These are phyloP conservation scores for Glyptemys insculpta DNA, from an alignment of 2,797 vertebrate genomes.

Conservation along the genomic window DNA sequence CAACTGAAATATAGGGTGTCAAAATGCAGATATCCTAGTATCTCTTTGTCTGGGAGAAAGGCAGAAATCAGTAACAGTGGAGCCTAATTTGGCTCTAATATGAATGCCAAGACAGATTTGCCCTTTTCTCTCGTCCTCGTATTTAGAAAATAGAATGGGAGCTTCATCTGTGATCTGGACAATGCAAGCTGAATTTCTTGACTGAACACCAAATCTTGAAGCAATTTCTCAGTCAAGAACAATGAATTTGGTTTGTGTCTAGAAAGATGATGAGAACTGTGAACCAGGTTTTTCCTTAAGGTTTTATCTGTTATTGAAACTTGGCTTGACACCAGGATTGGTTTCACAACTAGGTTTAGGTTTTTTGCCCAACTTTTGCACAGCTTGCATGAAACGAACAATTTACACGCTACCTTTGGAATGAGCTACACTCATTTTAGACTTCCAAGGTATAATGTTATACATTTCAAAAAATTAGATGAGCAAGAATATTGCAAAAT, in stretches of 20 bases:
- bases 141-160: slow-evolving; percentile 4
- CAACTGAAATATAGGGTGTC: background rate
- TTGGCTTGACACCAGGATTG: background rate
- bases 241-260: rapidly evolving
- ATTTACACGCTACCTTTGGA: background rate
- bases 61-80: background rate
- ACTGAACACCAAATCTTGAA: background rate
- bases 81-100: background rate
- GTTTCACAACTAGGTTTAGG: rapidly evolving
- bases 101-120: background rate
- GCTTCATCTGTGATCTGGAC: background rate
- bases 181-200: background rate
- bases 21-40: background rate
- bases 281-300: background rate
- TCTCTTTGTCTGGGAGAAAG: background rate
- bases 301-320: rapidly evolving
- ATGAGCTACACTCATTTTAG: rapidly evolving
- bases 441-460: background rate
- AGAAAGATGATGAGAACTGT: background rate
- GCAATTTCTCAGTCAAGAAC: background rate
- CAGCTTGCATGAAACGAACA: background rate
- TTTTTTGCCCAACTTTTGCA: background rate
- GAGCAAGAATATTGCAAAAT: background rate
- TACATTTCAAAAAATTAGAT: background rate
- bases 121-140: slow-evolving; percentile 5